A percentile compares a stretch with the other conserved stretches of the same genome.
Evolutionary conservation across 1,140 invertebrate genomes (phyloP).

Genomic region (Ceratina japonica): DNA sequence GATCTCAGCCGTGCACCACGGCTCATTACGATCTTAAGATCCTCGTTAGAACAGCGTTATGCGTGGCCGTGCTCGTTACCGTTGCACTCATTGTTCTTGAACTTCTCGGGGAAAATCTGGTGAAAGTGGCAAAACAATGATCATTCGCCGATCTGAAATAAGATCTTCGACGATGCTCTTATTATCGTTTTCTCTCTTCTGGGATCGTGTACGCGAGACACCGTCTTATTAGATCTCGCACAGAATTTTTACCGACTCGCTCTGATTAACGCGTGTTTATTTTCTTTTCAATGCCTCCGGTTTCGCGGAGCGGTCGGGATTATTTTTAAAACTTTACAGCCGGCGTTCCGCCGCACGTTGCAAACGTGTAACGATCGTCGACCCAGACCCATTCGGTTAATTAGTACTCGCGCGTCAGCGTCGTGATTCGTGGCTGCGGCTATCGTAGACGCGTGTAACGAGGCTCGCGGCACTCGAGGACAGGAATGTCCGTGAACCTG

Average conservation of each 20-base stretch:
- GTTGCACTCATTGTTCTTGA: conserved; percentile 13
- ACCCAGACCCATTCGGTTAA: conserved; percentile 1
- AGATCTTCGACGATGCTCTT: conserved; percentile 1
- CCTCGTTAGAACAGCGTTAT: not conserved
- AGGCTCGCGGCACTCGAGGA: not conserved
- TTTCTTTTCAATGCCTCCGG: not conserved
- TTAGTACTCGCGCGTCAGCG: conserved; percentile 24
- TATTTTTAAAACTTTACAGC: too few relatives aligned
- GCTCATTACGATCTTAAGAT: conserved; percentile 11
- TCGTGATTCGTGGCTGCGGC: not conserved
- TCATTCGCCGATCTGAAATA: conserved; percentile 24
- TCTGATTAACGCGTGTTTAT: too few relatives aligned
- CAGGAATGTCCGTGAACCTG: conserved; percentile 28
- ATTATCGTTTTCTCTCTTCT: conserved; percentile 1
- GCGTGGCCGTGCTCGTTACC: not conserved
- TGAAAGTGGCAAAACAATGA: conserved; percentile 51
- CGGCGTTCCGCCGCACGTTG: too few relatives aligned
- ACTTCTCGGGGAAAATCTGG: conserved; percentile 31
- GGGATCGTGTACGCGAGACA: not conserved
- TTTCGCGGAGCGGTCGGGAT: not conserved
- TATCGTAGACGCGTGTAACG: not conserved
- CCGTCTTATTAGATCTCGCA: not conserved
- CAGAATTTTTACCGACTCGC: not conserved
- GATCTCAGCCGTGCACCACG: not conserved
- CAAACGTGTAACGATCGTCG: too few relatives aligned